Base-by-base conservation (phyloP, 2,113 vertebrate genomes). In the Tragelaphus strepsiceros region DNA sequence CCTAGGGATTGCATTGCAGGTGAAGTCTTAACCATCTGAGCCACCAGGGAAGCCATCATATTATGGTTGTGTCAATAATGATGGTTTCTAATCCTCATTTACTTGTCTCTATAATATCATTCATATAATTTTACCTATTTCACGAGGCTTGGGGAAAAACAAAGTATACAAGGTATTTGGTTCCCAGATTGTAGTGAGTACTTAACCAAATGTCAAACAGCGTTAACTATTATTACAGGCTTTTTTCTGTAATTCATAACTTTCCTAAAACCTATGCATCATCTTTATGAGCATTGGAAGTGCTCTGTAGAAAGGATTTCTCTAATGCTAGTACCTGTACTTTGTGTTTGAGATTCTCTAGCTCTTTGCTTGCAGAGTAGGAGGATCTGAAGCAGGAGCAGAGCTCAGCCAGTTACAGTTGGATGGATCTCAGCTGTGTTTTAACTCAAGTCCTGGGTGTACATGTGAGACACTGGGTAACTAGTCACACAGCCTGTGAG, bases 381-480 rank as follows among this genome's bases (percentile, higher is more conserved):
- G 54, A 7, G 6, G 24, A 10, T 15, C 39, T 54, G 39, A 90
- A 77, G 39, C 5, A 16, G 10, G 35, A 39, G 21, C 21, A n/a
- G 49, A 30, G 13, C 53, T 54, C 21, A 24, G 78, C 17, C 24
- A 4, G 2, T 15, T 13, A 46, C 1, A 7, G 0, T 21, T 61
- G 56, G 7, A 14, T 1, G 2, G 13, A 2, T 16, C n/a, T 35
- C n/a, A 12, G 5, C n/a, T 28, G 4, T 11, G 54, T n/a, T 67
- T 56, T 39, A 14, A 14, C 39, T 7, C 6, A 49, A n/a, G 13
- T 24, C 64, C 39, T 88, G 12, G 1, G 24, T 19, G 6, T 53
- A 2, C 6, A 11, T 21, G 6, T 10, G n/a, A 78, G 71, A 16
- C 15, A 1, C 32, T 32, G 24, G 56, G 11, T 19, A 39, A 7